Conservation (phyloP, 2,113 vertebrate genomes). For the Lathamus discolor region DNA sequence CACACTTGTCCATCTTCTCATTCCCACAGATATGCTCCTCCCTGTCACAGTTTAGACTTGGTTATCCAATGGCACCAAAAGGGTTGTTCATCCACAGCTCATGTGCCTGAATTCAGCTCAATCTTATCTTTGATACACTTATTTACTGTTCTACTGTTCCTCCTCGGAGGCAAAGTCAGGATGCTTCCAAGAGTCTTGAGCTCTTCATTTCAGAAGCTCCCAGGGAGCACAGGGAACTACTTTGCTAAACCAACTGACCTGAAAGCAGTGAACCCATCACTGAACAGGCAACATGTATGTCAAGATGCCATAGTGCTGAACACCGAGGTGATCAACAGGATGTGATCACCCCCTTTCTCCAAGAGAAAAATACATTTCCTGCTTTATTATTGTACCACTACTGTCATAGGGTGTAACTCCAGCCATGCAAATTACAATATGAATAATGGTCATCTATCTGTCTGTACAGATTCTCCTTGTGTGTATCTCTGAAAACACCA, state of each 20-base stretch:
- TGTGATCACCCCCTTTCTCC: background rate
- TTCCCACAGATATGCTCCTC: background rate
- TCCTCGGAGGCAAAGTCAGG: background rate
- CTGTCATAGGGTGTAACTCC: background rate
- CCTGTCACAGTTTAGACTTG: background rate
- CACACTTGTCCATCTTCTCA: background rate
- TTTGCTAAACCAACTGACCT: background rate
- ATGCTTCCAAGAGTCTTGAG: background rate
- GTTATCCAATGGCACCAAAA: background rate
- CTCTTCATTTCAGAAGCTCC: background rate
- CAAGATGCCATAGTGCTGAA: rapidly evolving
- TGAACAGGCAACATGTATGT: background rate
- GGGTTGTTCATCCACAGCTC: background rate
- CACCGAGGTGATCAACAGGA: rapidly evolving
- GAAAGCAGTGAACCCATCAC: background rate
- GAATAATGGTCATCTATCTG: background rate
- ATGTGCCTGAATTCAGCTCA: background rate
- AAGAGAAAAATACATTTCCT: background rate
- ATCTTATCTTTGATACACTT: background rate
- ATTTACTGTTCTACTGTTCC: background rate
- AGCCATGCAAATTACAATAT: background rate
- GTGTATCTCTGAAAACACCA: background rate
- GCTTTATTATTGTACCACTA: background rate
- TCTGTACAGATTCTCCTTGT: background rate
- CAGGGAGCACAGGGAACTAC: background rate